Percentiles rank a stretch among this genome's conserved stretches.
Evolutionary conservation across 2,888 invertebrate genomes (phyloP).

Genomic region (Pseudanteris insignis): DNA sequence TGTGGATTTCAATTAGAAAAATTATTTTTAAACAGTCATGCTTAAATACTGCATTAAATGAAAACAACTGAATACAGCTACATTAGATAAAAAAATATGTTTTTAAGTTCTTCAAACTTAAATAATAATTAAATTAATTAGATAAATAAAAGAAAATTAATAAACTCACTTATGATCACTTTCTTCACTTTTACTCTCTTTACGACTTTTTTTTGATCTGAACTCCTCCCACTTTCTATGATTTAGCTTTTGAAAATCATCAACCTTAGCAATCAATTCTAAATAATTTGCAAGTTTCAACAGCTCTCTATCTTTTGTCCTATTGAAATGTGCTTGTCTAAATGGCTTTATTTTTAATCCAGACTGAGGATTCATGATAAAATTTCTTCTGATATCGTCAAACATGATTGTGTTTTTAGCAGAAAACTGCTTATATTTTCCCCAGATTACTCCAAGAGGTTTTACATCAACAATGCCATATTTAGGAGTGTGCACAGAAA

Average conservation of each 20-base stretch:
- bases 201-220: conserved; percentile 67
- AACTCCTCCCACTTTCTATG: conserved; percentile 93
- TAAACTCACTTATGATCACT: conserved; percentile 41
- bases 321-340: conserved; percentile 87
- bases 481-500: conserved; percentile 89
- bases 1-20: too few relatives aligned
- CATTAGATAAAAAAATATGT: too few relatives aligned
- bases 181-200: conserved; percentile 48
- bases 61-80: too few relatives aligned
- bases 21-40: too few relatives aligned
- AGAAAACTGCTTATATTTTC: conserved; percentile 88
- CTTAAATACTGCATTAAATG: too few relatives aligned
- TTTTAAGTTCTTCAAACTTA: too few relatives aligned
- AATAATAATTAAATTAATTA: not conserved
- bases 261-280: conserved; percentile 80
- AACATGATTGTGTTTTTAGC: conserved; percentile 97
- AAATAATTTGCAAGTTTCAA: conserved; percentile 83
- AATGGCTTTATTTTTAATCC: conserved; percentile 92
- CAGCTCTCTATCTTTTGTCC: conserved; percentile 84
- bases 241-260: conserved; percentile 85
- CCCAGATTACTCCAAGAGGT: conserved; percentile 97
- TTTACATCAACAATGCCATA: conserved; percentile 94
- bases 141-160: too few relatives aligned
- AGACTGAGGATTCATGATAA: conserved; percentile 96
- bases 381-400: conserved; percentile 94